phyloP scores from a whole-genome alignment of 64 coral and sea anemone species.

The Trachythela sp. region DNA sequence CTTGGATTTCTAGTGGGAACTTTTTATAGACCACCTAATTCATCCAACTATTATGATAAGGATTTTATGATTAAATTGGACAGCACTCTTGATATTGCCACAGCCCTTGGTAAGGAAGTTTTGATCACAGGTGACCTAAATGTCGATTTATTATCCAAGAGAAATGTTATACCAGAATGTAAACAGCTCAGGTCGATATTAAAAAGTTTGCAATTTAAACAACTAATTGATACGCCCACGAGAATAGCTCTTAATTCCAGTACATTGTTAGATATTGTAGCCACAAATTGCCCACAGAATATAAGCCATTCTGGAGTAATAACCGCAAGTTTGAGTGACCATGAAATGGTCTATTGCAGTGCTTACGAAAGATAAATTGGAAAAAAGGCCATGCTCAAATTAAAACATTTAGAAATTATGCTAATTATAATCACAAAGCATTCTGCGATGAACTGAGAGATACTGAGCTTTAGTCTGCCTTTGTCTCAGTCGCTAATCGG shows the following conservation, averaged over 20 bases:
- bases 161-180: neutral
- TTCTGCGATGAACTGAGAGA: too few relatives aligned
- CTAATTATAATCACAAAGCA: too few relatives aligned
- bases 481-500: too few relatives aligned
- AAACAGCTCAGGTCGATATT: neutral
- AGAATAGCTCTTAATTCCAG: neutral
- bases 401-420: neutral
- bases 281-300: neutral
- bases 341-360: neutral
- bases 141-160: neutral
- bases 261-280: neutral
- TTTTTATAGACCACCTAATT: slow-evolving; percentile 27
- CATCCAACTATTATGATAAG: too few relatives aligned
- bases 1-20: slow-evolving; percentile 2
- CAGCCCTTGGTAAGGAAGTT: neutral
- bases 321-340: neutral
- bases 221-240: neutral
- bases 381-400: neutral
- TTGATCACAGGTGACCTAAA: neutral
- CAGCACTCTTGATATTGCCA: neutral
- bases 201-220: neutral
- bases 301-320: neutral
- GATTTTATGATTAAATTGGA: neutral
- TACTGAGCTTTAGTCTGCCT: too few relatives aligned
- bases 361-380: neutral